Evolutionary conservation across 1,140 invertebrate species (phyloP).

Genomic region (Thalassaphorura encarpata): DNA sequence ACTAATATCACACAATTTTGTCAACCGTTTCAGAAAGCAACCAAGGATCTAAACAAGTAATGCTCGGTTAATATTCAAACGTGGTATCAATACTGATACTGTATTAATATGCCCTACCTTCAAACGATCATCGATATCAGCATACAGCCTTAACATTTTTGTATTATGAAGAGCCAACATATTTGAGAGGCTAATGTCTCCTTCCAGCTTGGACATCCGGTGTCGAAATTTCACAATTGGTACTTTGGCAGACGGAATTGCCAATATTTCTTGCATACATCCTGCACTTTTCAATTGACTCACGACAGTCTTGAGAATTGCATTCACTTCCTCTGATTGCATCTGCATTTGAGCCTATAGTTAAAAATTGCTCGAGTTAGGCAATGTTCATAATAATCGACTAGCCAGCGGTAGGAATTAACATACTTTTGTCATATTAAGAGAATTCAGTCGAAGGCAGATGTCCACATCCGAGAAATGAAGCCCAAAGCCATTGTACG

Average conservation of each 20-base stretch:
- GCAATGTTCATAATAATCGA: too few species aligned
- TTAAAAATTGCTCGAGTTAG: too few species aligned
- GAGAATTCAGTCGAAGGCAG: constrained; percentile 45
- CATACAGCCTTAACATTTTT: constrained; percentile 43
- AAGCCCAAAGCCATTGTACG: constrained; percentile 53
- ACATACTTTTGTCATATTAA: neutral
- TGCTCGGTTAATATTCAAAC: neutral
- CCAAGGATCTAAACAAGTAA: constrained; percentile 40
- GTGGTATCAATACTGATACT: neutral
- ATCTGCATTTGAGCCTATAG: too few species aligned
- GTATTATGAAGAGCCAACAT: constrained; percentile 50
- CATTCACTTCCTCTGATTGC: constrained; percentile 10
- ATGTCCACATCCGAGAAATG: constrained; percentile 50
- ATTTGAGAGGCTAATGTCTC: constrained; percentile 54
- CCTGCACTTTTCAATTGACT: constrained; percentile 38
- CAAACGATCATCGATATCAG: constrained; percentile 46
- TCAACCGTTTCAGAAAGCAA: constrained; percentile 49
- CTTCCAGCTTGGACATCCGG: constrained; percentile 41
- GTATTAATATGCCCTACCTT: constrained; percentile 33
- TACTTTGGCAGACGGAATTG: constrained; percentile 53
- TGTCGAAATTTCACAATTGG: constrained; percentile 53
- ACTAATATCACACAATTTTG: constrained; percentile 52
- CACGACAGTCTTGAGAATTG: constrained; percentile 38
- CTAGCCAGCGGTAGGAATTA: too few species aligned
- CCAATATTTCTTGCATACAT: constrained; percentile 41